A percentile compares a stretch with the other conserved stretches of the same genome.
Conservation (phyloP, 2,888 invertebrate species). For the Lissocephala sabroskyi region DNA sequence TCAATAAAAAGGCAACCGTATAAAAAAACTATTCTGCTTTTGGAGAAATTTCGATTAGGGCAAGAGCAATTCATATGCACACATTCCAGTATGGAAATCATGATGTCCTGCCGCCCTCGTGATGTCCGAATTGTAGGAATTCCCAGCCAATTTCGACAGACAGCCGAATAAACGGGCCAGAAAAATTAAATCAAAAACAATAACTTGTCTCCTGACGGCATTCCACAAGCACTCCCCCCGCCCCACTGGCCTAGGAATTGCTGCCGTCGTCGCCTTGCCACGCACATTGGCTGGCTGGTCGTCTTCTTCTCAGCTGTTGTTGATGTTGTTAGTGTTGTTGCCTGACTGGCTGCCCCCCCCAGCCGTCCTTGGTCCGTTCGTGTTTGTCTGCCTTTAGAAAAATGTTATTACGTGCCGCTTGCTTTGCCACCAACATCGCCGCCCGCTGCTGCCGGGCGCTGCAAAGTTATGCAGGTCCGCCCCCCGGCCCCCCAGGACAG, state of each 20-base stretch:
- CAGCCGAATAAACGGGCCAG: slow-evolving; percentile 25
- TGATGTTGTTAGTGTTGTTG: neutral
- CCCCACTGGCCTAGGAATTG: too few species aligned
- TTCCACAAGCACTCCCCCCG: slow-evolving; percentile 55
- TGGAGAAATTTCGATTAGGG: too few species aligned
- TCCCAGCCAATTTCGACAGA: neutral
- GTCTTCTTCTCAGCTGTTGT: neutral
- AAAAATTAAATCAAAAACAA: slow-evolving; percentile 67
- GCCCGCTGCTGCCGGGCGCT: slow-evolving; percentile 16
- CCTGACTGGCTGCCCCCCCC: neutral
- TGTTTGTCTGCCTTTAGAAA: slow-evolving; percentile 56
- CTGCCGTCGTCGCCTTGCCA: neutral
- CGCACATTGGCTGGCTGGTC: neutral
- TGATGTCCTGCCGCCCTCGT: slow-evolving; percentile 19
- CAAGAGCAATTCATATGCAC: slow-evolving; percentile 7
- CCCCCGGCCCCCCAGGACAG: too few species aligned
- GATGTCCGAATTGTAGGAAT: too few species aligned
- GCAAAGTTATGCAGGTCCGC: slow-evolving; percentile 62
- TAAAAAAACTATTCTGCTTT: too few species aligned
- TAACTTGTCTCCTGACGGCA: slow-evolving; percentile 63
- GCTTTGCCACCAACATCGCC: slow-evolving; percentile 20
- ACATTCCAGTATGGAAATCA: slow-evolving; percentile 52
- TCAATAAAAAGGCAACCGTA: too few species aligned
- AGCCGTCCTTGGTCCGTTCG: too few species aligned
- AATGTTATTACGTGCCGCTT: slow-evolving; percentile 63